Evolutionary conservation across 2,888 invertebrate species (phyloP).

Genomic region (Thecophora atra): DNA sequence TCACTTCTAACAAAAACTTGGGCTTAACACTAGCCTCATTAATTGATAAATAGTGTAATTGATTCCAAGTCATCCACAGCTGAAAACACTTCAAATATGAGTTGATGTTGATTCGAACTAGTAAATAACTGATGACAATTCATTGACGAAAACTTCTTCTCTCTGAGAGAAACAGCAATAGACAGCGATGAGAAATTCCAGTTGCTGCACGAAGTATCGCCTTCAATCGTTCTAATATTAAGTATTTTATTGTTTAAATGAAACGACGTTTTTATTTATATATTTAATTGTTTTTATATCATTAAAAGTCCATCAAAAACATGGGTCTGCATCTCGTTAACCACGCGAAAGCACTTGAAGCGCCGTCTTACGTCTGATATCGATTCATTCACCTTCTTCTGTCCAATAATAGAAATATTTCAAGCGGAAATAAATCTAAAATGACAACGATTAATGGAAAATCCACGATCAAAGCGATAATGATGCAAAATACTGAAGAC

Average conservation of each 20-base stretch:
- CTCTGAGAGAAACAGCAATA: no score
- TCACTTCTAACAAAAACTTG: constrained; percentile 9
- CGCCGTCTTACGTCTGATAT: neutral
- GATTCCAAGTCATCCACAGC: no score
- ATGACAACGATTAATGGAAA: no score
- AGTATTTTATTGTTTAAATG: neutral
- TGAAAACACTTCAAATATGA: neutral
- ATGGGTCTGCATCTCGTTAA: no score
- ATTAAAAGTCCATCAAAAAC: no score
- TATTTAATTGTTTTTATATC: no score
- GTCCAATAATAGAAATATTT: neutral
- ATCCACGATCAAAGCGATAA: no score
- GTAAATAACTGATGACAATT: constrained; percentile 2
- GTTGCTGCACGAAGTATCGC: neutral
- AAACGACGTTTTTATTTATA: no score
- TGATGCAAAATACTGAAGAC: no score
- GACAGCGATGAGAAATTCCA: no score
- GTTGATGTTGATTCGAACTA: neutral
- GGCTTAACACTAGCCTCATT: constrained; percentile 10
- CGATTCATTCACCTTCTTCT: neutral
- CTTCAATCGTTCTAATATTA: neutral
- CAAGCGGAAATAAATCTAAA: neutral
- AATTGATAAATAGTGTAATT: no score
- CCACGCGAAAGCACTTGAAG: neutral
- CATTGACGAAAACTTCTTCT: no score